A percentile compares a stretch with the other conserved stretches of the same genome.
Conservation (phyloP, 2,797 vertebrate genomes). For the Sebastes hubbsi region DNA sequence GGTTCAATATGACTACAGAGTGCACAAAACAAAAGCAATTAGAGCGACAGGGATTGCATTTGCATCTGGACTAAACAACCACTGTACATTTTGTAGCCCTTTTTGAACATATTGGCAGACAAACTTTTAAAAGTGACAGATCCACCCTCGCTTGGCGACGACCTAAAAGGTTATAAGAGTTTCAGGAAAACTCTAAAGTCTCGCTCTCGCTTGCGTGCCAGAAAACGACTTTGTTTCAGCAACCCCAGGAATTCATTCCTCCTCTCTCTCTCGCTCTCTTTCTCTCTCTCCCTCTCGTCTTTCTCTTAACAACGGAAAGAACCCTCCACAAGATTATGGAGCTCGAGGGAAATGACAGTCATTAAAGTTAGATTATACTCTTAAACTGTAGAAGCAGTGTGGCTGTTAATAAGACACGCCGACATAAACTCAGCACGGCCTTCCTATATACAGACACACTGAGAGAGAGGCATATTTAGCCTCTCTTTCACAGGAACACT, state of each 20-base stretch:
- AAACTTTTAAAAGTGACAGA: not conserved
- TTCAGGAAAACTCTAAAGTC: conserved; percentile 4
- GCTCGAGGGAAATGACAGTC: conserved; percentile 66
- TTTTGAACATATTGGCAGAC: not conserved
- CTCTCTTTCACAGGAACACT: not conserved
- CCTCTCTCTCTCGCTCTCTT: not conserved
- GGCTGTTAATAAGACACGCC: conserved; percentile 53
- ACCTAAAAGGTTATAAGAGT: conserved; percentile 12
- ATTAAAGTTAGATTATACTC: conserved; percentile 74
- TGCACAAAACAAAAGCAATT: not conserved
- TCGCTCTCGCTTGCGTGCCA: not conserved
- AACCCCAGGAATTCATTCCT: conserved; percentile 65
- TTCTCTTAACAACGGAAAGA: conserved; percentile 58
- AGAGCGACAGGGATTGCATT: not conserved
- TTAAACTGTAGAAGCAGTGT: conserved; percentile 47
- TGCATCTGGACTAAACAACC: not conserved
- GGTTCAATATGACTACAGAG: not conserved
- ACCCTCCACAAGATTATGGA: conserved; percentile 68
- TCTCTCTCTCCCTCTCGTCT: conserved; percentile 1
- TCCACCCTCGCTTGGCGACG: not conserved
- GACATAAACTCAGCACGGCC: conserved; percentile 18
- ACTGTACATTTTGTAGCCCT: not conserved
- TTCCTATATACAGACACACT: conserved; percentile 25
- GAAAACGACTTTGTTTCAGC: conserved; percentile 45
- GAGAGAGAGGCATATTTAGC: not conserved